Evolutionary conservation across 2,797 vertebrate species (phyloP).

Genomic region (Xerus rutilus): DNA sequence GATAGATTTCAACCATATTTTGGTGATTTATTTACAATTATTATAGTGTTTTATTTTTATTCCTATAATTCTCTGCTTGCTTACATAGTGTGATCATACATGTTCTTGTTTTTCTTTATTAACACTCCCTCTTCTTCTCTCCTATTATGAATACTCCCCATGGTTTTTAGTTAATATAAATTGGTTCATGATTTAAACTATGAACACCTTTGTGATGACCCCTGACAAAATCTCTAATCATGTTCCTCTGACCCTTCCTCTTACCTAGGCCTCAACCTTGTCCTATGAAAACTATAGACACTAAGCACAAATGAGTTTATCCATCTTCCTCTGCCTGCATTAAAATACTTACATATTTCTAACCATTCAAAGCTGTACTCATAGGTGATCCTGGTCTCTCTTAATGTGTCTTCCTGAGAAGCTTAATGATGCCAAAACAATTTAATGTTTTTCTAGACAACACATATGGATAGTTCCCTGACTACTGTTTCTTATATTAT

Average conservation of each 20-base stretch:
- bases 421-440: neutral
- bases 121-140: neutral
- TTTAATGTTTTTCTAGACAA: neutral
- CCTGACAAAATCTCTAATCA: neutral
- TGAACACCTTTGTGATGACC: neutral
- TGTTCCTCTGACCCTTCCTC: neutral
- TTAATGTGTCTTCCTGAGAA: neutral
- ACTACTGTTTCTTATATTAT: neutral
- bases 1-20: neutral
- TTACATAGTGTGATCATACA: neutral
- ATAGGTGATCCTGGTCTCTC: neutral
- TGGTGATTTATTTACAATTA: neutral
- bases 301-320: neutral
- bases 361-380: neutral
- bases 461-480: neutral
- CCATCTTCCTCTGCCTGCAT: accelerated
- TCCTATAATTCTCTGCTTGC: neutral
- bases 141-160: neutral
- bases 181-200: neutral
- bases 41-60: neutral
- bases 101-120: neutral
- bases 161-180: neutral
- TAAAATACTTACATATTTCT: neutral
- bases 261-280: neutral
- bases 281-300: neutral